Base-by-base conservation (phyloP, 2,888 invertebrate species). In the Xylocampa areola region DNA sequence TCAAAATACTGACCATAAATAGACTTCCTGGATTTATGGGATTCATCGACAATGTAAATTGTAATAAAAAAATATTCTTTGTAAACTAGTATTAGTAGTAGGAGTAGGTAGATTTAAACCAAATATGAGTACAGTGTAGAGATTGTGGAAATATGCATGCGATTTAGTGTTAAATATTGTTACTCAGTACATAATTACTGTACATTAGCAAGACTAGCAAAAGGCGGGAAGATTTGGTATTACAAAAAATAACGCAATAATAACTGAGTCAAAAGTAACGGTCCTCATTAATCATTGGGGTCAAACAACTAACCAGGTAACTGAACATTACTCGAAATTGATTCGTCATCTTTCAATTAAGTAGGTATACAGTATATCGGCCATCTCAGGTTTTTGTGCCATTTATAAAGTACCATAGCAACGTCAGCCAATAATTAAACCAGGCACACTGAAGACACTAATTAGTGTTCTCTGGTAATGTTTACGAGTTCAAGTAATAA, bases 281-380 rank as follows among this genome's bases (percentile, higher is more conserved):
- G 92, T 89, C 68, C 80, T 85, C 86, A 85, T 93, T 94, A 92
- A 91, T 91, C 90, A 93, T 92, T 85, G 87, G 83, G 93, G 93
- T 88, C 89, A 88, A 84, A 86, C 82, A 81, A 71, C 80, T 80
- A 80, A 82, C 80, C 81, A 83, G 79, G 80, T 84, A 79, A 74
- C 75, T 61, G 80, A 84, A 85, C 85, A 86, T 87, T 86, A 87
- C 85, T 79, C 76, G 81, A 81, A 82, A 85, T 79, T 81, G 85
- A 87, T 87, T 88, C 83, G 85, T 91, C 91, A 90, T 87, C 80
- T 77, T 76, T 65, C 70, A 73, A 78, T 76, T 80, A 69, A 45
- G 54, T n/a, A n/a, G n/a, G n/a, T n/a, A n/a, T n/a, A n/a, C n/a
- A n/a, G n/a, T 44, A 70, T 73, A 66, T 60, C 67, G 64, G 73